These are phyloP conservation scores for Platerodrilus igneus DNA, from an alignment of 2,888 invertebrate genomes.

Conservation along the genomic window DNA sequence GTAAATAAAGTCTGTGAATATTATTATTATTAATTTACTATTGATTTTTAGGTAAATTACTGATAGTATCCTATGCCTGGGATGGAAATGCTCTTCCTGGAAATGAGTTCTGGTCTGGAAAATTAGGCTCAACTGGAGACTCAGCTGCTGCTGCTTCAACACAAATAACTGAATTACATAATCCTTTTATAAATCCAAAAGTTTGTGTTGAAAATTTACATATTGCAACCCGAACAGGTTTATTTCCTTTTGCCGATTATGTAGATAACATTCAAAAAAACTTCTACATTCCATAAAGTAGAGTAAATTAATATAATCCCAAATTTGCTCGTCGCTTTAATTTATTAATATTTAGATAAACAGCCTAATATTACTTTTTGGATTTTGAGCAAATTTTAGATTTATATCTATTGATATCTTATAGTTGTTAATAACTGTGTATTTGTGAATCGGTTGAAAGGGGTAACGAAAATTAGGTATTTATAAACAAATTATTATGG, in stretches of 20 bases:
- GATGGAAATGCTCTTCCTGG: constrained; percentile 70
- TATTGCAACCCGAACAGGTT: constrained; percentile 45
- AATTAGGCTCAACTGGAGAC: constrained; percentile 54
- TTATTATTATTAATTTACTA: background rate
- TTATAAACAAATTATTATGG: too few species aligned
- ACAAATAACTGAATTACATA: constrained; percentile 59
- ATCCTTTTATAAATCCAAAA: constrained; percentile 54
- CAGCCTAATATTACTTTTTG: too few species aligned
- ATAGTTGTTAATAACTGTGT: too few species aligned
- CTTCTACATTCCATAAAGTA: background rate
- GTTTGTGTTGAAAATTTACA: constrained; percentile 52
- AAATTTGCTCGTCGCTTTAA: too few species aligned
- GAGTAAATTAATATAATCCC: too few species aligned
- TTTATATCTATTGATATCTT: too few species aligned
- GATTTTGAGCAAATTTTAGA: too few species aligned
- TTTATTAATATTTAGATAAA: too few species aligned
- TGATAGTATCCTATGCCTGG: constrained; percentile 68
- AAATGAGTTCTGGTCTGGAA: constrained; percentile 66
- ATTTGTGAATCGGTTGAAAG: too few species aligned
- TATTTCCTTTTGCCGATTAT: constrained; percentile 25
- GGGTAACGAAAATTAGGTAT: too few species aligned
- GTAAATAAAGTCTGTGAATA: background rate
- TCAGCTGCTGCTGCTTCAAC: constrained; percentile 60
- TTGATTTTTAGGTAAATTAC: constrained; percentile 40
- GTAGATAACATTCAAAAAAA: constrained; percentile 23